These are phyloP conservation scores for Amphiura filiformis DNA, from an alignment of 35 echinoderm and acorn worm species.

Conservation along the genomic window DNA sequence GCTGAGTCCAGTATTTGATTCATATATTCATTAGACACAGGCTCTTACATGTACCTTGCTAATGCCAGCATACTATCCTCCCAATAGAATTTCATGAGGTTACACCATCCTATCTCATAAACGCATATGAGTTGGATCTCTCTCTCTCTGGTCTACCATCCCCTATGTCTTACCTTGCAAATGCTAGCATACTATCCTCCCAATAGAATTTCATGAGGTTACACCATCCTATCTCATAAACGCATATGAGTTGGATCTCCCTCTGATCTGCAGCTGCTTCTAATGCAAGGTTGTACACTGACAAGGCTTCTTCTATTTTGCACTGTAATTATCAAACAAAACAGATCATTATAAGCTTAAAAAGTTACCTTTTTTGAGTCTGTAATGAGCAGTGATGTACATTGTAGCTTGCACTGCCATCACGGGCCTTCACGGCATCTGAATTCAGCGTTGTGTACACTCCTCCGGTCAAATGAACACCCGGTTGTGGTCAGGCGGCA, in stretches of 20 bases:
- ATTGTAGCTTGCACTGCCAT: background rate
- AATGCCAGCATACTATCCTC: constrained; percentile 90
- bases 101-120: constrained; percentile 96
- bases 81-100: constrained; percentile 90
- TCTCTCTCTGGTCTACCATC: too few species aligned
- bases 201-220: constrained; percentile 92
- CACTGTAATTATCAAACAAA: constrained; percentile 43
- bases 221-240: constrained; percentile 99
- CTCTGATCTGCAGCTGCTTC: constrained; percentile 79
- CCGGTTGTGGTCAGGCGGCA: too few species aligned
- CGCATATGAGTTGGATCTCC: constrained; percentile 96
- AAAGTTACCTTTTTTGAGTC: too few species aligned
- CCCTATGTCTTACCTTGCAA: constrained; percentile 97
- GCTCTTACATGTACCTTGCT: constrained; percentile 85
- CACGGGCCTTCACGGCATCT: too few species aligned
- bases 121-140: constrained; percentile 97
- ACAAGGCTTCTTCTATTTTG: constrained; percentile 77
- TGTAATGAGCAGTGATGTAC: too few species aligned
- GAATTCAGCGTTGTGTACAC: too few species aligned
- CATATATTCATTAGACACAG: too few species aligned
- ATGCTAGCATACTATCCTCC: constrained; percentile 94
- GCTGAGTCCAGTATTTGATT: too few species aligned
- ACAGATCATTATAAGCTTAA: too few species aligned
- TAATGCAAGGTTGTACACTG: constrained; percentile 76
- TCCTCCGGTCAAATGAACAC: too few species aligned